A percentile compares a stretch with the other conserved stretches of the same genome.
phyloP scores from a whole-genome alignment of 2,797 vertebrate species.

The Lepus townsendii region DNA sequence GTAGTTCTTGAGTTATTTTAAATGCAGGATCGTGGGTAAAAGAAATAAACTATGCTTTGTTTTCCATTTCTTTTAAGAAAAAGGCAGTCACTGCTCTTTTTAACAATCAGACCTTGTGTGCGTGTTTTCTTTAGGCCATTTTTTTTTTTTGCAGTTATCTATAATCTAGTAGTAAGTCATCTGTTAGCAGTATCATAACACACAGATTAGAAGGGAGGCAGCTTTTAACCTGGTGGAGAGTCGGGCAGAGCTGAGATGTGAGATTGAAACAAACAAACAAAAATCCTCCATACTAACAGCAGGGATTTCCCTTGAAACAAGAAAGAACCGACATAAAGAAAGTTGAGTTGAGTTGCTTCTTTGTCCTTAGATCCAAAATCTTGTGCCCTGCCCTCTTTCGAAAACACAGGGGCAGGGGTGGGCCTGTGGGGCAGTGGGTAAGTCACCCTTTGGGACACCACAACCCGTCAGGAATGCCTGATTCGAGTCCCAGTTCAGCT shows the following conservation, averaged over 20 bases:
- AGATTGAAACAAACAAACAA: conserved; percentile 69
- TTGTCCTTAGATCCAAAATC: conserved; percentile 83
- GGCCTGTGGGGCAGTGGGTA: no score
- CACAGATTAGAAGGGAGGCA: conserved; percentile 84
- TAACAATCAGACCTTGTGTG: conserved; percentile 67
- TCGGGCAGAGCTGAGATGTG: conserved; percentile 86
- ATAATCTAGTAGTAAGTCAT: conserved; percentile 74
- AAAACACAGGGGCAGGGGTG: conserved; percentile 18
- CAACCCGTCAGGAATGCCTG: no score
- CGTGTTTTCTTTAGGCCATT: conserved; percentile 69
- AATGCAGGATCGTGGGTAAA: background rate
- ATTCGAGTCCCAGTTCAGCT: no score
- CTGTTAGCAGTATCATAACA: conserved; percentile 83
- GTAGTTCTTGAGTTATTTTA: conserved; percentile 40
- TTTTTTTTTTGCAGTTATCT: conserved; percentile 84
- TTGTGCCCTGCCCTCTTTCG: conserved; percentile 75
- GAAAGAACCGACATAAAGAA: conserved; percentile 77
- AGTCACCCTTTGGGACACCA: no score
- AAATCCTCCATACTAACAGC: conserved; percentile 83
- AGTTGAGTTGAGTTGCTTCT: conserved; percentile 83
- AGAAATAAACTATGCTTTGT: conserved; percentile 50
- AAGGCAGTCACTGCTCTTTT: conserved; percentile 66
- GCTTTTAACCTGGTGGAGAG: conserved; percentile 85
- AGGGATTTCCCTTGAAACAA: conserved; percentile 68
- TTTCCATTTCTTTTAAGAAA: conserved; percentile 67